phyloP scores from a whole-genome alignment of 2,113 vertebrate genomes.

The Cavia aperea region DNA sequence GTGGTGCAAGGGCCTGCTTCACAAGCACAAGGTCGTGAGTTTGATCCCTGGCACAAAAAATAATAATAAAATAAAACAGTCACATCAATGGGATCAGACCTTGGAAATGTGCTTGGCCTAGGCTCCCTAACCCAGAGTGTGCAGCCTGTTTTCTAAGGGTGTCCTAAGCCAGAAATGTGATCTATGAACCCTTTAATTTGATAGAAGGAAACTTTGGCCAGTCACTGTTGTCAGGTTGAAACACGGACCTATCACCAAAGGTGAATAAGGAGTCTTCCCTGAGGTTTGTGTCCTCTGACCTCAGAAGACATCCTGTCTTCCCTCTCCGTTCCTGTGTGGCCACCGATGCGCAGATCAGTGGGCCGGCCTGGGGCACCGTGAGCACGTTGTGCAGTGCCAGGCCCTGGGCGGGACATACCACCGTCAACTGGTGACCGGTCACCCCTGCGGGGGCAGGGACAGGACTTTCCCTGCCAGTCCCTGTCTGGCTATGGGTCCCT shows the following conservation, averaged over 20 bases:
- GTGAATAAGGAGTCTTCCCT: neutral
- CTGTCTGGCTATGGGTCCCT: neutral
- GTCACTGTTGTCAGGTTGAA: neutral
- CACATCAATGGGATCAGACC: neutral
- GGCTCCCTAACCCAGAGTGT: neutral
- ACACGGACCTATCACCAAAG: neutral
- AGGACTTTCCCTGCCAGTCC: slow-evolving; percentile 17
- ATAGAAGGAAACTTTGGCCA: neutral
- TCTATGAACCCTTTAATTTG: neutral
- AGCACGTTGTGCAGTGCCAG: neutral
- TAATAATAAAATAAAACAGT: no score
- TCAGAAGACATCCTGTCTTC: neutral
- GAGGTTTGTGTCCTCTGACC: neutral
- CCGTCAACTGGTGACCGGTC: neutral
- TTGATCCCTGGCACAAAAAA: no score
- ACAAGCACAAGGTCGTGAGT: no score
- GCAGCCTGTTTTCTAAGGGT: neutral
- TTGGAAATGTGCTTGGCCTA: neutral
- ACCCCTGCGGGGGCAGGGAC: neutral
- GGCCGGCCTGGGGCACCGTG: neutral
- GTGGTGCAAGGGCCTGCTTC: no score
- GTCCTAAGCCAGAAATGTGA: neutral
- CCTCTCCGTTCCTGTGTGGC: slow-evolving; percentile 4
- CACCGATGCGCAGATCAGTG: neutral
- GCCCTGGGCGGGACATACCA: neutral